Percentiles rank a stretch among this genome's conserved stretches.
These are phyloP conservation scores for Antennarius maculatus DNA, from an alignment of 2,797 vertebrate genomes.

Conservation along the genomic window DNA sequence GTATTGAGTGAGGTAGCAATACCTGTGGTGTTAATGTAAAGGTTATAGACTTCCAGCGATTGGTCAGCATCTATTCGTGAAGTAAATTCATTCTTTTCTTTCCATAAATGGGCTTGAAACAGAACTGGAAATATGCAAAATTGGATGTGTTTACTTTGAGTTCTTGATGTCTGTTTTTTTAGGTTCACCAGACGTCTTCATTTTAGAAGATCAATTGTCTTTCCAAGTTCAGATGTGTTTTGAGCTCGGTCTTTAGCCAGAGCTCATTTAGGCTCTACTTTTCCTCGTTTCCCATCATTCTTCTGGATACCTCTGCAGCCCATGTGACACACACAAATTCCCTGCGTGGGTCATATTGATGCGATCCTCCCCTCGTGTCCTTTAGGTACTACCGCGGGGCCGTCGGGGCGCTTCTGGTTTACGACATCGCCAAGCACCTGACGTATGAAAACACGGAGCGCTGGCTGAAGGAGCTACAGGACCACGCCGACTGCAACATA, in stretches of 20 bases:
- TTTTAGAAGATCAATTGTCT: too few relatives aligned
- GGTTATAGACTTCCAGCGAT: background rate
- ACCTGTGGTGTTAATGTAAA: background rate
- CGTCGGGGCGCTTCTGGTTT: slow-evolving; percentile 87
- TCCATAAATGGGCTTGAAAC: background rate
- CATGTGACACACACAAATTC: background rate
- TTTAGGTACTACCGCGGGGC: slow-evolving; percentile 88
- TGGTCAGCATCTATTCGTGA: background rate
- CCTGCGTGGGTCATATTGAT: background rate
- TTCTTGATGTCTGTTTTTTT: slow-evolving; percentile 19
- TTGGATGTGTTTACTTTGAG: slow-evolving; percentile 4
- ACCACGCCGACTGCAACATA: slow-evolving; percentile 88
- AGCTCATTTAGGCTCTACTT: background rate
- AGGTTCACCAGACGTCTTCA: slow-evolving; percentile 6
- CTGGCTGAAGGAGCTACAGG: slow-evolving; percentile 91
- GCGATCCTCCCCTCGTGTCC: background rate
- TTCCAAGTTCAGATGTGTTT: background rate
- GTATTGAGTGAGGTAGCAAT: background rate
- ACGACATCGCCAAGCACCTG: slow-evolving; percentile 91
- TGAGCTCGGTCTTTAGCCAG: background rate
- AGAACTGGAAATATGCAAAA: slow-evolving; percentile 11
- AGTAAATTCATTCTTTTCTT: background rate
- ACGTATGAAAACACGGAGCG: slow-evolving; percentile 89
- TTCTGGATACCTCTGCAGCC: background rate
- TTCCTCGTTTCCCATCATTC: background rate